Conservation (phyloP, 1,140 invertebrate species). For the Triops longicaudatus region DNA sequence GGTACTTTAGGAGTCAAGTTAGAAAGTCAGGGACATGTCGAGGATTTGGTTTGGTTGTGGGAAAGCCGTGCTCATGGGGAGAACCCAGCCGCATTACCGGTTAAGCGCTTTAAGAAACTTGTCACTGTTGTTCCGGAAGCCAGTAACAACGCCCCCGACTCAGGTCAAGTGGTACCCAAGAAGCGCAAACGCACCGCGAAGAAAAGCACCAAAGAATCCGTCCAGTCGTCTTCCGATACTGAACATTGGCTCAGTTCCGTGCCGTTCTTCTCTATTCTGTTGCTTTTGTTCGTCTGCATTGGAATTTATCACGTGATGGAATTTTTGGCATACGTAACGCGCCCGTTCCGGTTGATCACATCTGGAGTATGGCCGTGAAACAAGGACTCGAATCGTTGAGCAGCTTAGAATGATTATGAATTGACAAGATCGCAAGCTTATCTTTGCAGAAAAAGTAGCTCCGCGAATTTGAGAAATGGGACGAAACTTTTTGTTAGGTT, state of each 20-base stretch:
- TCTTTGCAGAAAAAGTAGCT: too few relatives aligned
- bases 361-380: not conserved
- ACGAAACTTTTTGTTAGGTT: not conserved
- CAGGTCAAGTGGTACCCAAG: not conserved
- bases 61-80: constrained; percentile 18
- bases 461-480: not conserved
- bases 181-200: not conserved
- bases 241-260: not conserved
- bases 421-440: not conserved
- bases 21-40: constrained; percentile 20
- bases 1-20: constrained; percentile 25
- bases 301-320: constrained; percentile 7
- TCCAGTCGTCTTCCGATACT: not conserved
- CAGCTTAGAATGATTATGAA: not conserved
- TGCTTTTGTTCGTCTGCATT: not conserved
- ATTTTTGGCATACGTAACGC: not conserved
- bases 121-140: not conserved
- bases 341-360: not conserved
- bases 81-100: not conserved
- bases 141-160: not conserved
- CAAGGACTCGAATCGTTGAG: not conserved
- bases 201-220: constrained; percentile 25
- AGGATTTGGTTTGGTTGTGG: constrained; percentile 27
- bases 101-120: not conserved
- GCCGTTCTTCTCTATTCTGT: not conserved